These are phyloP conservation scores for Brachionichthys hirsutus DNA, from an alignment of 2,113 vertebrate genomes.

Conservation along the genomic window DNA sequence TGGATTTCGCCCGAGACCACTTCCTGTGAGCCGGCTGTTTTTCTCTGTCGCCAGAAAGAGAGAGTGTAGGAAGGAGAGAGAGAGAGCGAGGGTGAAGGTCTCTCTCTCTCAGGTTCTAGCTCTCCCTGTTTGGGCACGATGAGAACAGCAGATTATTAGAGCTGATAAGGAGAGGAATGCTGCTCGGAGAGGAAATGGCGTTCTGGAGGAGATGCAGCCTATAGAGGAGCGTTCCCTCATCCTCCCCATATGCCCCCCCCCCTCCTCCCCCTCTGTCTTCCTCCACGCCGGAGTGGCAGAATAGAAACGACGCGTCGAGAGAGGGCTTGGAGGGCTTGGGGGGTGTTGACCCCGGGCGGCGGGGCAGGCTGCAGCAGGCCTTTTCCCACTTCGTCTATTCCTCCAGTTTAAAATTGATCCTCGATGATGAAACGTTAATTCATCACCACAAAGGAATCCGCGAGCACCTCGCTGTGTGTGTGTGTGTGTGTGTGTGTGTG, in stretches of 20 bases:
- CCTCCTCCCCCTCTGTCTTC: conserved; percentile 6
- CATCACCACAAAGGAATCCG: too few species aligned
- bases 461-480: too few species aligned
- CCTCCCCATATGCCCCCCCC: conserved; percentile 37
- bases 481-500: too few species aligned
- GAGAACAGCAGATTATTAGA: conserved; percentile 72
- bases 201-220: conserved; percentile 59
- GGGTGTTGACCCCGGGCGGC: conserved; percentile 65
- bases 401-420: not conserved
- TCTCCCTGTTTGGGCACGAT: conserved; percentile 80
- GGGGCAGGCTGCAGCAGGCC: conserved; percentile 72
- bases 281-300: not conserved
- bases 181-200: conserved; percentile 68
- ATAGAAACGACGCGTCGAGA: conserved; percentile 16
- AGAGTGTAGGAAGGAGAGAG: conserved; percentile 69
- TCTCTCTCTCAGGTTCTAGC: conserved; percentile 35
- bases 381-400: not conserved
- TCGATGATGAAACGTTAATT: too few species aligned
- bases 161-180: conserved; percentile 73
- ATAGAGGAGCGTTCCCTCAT: conserved; percentile 43
- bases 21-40: conserved; percentile 79
- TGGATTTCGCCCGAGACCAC: conserved; percentile 42
- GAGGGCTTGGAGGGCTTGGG: conserved; percentile 67
- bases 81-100: conserved; percentile 47
- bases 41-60: conserved; percentile 63